Base-by-base conservation (phyloP, 2,888 invertebrate genomes). In the Cosmorhoe ocellata region DNA sequence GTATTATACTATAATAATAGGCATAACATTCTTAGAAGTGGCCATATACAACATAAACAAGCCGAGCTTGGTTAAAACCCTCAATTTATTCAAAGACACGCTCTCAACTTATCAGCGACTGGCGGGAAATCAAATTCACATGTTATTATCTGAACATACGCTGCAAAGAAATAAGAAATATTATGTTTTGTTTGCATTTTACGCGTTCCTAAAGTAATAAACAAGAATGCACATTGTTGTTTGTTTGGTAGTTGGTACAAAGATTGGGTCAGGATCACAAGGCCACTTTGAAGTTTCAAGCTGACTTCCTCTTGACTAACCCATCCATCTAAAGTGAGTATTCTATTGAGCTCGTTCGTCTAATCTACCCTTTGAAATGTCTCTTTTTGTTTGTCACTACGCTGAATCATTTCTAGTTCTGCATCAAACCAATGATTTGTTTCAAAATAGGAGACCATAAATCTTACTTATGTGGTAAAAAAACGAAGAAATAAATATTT, bases 71-170 rank as follows among this genome's bases (percentile, higher is more conserved):
- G 18, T 11, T 49, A 43, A 64, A 41, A 48, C 60, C 63, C 65
- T 57, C 67, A 72, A 81, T 80, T 81, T 81, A 83, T 82, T 78
- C 79, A 50, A 49, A 61, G 66, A 69, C 81, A 81, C 81, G 80
- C 74, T 67, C 63, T 49, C 67, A 69, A 76, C 75, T 81, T 81
- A 81, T 81, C 81, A 77, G 70, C 71, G 64, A 68, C 71, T 63
- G 54, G 69, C 69, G 66, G 60, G 58, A 70, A 71, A 72, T 76
- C 73, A 68, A 63, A 62, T 59, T 62, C 60, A 38, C 58, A 36
- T 40, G 34, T n/a, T n/a, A n/a, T n/a, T 48, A 36, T 34, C 14
- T 41, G 30, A 36, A 13, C 11, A 26, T 30, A 22, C 13, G 26
- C 27, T 14, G n/a, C 11, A 11, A 30, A 40, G 28, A 40, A 39